Percentiles rank a stretch among this genome's conserved stretches.
These are phyloP conservation scores for Philhelius pedissequus DNA, from an alignment of 2,888 invertebrate species.

Conservation along the genomic window DNA sequence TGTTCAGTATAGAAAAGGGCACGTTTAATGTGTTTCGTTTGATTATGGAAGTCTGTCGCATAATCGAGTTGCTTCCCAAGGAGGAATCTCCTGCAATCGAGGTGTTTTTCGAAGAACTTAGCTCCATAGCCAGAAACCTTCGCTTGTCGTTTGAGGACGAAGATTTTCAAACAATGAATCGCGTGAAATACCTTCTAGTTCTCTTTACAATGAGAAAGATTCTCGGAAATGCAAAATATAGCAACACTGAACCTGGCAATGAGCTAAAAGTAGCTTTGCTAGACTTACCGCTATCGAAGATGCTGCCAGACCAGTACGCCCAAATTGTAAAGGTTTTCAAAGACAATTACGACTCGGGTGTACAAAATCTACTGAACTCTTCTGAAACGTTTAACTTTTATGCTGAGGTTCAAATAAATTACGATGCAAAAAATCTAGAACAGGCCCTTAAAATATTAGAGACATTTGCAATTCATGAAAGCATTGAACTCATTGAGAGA, in stretches of 20 bases:
- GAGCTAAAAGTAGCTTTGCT: conserved; percentile 69
- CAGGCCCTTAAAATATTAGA: conserved; percentile 61
- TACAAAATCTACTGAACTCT: conserved; percentile 67
- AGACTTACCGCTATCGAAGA: conserved; percentile 68
- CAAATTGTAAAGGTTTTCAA: conserved; percentile 40
- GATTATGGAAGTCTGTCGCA: conserved; percentile 63
- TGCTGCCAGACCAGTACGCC: conserved; percentile 66
- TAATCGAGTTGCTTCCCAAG: conserved; percentile 57
- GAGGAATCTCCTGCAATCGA: conserved; percentile 57
- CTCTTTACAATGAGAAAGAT: conserved; percentile 70
- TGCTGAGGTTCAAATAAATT: conserved; percentile 66
- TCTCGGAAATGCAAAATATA: conserved; percentile 53
- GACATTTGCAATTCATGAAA: conserved; percentile 73
- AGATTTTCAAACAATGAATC: conserved; percentile 70
- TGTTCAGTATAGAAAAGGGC: conserved; percentile 55
- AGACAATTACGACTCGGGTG: not conserved
- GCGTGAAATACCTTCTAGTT: conserved; percentile 72
- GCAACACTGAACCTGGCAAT: conserved; percentile 4
- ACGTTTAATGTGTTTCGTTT: conserved; percentile 57
- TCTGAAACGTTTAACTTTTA: conserved; percentile 60
- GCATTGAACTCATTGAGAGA: conserved; percentile 70
- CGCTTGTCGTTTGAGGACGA: conserved; percentile 50
- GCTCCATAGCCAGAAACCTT: conserved; percentile 55
- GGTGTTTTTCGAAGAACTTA: conserved; percentile 56
- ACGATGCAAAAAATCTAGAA: conserved; percentile 63